Conservation (phyloP, 1,140 invertebrate species). For the Hycleus cichorii region DNA sequence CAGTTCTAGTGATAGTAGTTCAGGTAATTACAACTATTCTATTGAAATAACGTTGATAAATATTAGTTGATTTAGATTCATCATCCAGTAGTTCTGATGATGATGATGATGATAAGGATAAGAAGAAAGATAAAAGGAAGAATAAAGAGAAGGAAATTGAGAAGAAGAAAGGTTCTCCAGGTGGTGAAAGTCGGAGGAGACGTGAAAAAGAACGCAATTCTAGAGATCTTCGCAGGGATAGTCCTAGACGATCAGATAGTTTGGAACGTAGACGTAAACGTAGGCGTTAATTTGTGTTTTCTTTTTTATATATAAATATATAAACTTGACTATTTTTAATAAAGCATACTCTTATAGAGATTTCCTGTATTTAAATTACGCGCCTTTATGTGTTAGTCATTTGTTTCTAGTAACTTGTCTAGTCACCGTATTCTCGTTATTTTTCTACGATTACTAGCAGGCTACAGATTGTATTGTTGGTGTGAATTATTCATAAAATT, state of each 20-base stretch:
- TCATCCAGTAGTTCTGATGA: slow-evolving; percentile 21
- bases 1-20: slow-evolving; percentile 13
- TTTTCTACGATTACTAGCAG: too few species aligned
- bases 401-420: too few species aligned
- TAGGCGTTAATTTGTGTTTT: neutral
- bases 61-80: neutral
- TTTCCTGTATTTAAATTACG: too few species aligned
- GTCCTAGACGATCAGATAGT: slow-evolving; percentile 5
- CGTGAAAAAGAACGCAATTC: slow-evolving; percentile 15
- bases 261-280: slow-evolving; percentile 15
- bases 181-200: slow-evolving; percentile 8
- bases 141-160: slow-evolving; percentile 27
- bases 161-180: slow-evolving; percentile 2
- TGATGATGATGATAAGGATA: slow-evolving; percentile 24
- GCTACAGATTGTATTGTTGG: too few species aligned
- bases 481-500: slow-evolving; percentile 1
- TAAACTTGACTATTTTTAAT: too few species aligned
- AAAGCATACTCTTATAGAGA: too few species aligned
- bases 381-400: too few species aligned
- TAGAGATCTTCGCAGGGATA: slow-evolving; percentile 2
- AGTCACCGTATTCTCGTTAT: too few species aligned
- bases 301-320: too few species aligned
- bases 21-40: slow-evolving; percentile 12
- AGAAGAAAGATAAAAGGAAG: slow-evolving; percentile 18
- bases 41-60: slow-evolving; percentile 11